These are phyloP conservation scores for Scrobipalpa atriplicella DNA, from an alignment of 2,888 invertebrate species.

Conservation along the genomic window DNA sequence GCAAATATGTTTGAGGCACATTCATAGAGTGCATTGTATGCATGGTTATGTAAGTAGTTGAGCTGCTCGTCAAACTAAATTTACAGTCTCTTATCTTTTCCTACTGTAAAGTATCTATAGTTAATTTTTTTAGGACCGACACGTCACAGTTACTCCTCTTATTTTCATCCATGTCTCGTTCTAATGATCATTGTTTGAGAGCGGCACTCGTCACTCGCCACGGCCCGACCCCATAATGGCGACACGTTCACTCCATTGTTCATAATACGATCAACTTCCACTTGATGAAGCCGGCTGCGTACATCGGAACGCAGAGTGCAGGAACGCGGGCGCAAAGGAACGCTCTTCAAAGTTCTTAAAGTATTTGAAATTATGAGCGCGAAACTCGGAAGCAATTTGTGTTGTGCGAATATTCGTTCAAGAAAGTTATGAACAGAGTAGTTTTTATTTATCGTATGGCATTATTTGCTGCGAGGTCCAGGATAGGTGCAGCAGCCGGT, in stretches of 20 bases:
- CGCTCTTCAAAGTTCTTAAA: background rate
- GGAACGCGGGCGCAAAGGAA: background rate
- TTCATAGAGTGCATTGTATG: too few relatives aligned
- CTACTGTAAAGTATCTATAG: too few relatives aligned
- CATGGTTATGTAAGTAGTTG: too few relatives aligned
- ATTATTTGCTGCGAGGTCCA: too few relatives aligned
- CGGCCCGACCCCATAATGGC: background rate
- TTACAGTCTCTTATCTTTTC: too few relatives aligned
- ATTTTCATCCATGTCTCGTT: constrained; percentile 55
- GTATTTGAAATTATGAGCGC: constrained; percentile 6
- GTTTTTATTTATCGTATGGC: too few relatives aligned
- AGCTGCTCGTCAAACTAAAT: too few relatives aligned
- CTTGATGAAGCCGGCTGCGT: constrained; percentile 15
- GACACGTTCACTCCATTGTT: constrained; percentile 7
- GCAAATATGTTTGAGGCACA: too few relatives aligned
- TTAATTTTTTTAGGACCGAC: too few relatives aligned
- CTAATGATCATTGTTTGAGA: background rate
- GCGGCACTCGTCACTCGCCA: constrained; percentile 30
- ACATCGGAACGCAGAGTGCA: constrained; percentile 5
- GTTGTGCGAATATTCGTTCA: background rate
- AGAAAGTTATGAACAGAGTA: background rate
- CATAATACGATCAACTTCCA: constrained; percentile 14
- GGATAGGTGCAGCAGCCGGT: too few relatives aligned
- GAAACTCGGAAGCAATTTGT: background rate
- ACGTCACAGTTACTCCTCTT: constrained; percentile 41